These are phyloP conservation scores for Acromyrmex echinatior DNA, from an alignment of 1,140 invertebrate species.

Conservation along the genomic window DNA sequence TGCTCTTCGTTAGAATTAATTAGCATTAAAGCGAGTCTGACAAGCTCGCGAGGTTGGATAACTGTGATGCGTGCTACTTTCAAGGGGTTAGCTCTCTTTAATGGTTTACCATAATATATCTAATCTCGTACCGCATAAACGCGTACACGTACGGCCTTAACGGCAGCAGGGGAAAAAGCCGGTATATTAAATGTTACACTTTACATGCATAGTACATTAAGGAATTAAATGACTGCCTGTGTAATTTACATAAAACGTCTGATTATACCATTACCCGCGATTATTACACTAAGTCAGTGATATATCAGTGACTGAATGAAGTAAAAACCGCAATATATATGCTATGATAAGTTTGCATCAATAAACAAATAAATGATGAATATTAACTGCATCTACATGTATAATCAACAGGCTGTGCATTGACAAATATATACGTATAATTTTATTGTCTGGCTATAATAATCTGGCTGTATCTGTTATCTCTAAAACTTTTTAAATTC, in stretches of 20 bases:
- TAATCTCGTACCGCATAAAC: conserved; percentile 47
- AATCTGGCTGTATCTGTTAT: background rate
- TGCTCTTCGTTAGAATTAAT: conserved; percentile 74
- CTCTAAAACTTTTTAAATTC: background rate
- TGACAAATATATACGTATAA: background rate
- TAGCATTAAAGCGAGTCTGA: conserved; percentile 68
- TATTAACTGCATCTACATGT: background rate
- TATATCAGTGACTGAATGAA: conserved; percentile 17
- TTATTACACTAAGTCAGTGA: conserved; percentile 19
- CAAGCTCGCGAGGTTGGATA: conserved; percentile 47
- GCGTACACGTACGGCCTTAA: conserved; percentile 1
- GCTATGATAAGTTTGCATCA: background rate
- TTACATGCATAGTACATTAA: conserved; percentile 31
- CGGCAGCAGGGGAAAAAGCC: background rate
- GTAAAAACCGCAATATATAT: background rate
- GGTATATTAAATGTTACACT: conserved; percentile 47
- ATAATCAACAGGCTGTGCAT: background rate
- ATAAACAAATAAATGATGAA: conserved; percentile 10
- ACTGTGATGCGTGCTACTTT: conserved; percentile 59
- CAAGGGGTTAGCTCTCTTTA: conserved; percentile 48
- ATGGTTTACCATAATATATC: conserved; percentile 56
- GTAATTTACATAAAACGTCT: conserved; percentile 39
- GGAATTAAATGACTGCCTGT: conserved; percentile 36
- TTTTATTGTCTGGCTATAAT: background rate
- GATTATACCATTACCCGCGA: conserved; percentile 22